Percentiles rank a stretch among this genome's conserved stretches.
These are phyloP conservation scores for Timema podura DNA, from an alignment of 2,888 invertebrate species.

Conservation along the genomic window DNA sequence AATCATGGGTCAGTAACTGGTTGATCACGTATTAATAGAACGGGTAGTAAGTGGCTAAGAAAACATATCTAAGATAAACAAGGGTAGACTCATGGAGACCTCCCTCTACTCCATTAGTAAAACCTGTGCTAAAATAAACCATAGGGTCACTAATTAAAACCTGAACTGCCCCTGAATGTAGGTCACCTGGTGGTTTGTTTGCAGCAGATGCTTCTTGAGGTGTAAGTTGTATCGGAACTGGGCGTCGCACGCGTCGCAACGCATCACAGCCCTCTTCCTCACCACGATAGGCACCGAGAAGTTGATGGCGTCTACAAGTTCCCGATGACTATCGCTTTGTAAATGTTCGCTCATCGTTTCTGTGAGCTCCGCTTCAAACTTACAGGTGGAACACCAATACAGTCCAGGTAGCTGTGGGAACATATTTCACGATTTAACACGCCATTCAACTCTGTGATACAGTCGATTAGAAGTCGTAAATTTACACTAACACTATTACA, in stretches of 20 bases:
- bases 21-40: too few species aligned
- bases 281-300: constrained; percentile 77
- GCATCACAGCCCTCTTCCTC: constrained; percentile 58
- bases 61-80: too few species aligned
- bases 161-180: constrained; percentile 34
- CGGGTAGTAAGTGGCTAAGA: too few species aligned
- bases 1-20: too few species aligned
- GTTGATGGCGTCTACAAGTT: constrained; percentile 70
- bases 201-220: constrained; percentile 57
- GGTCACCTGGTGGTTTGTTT: constrained; percentile 48
- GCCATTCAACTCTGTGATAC: too few species aligned
- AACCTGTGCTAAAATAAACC: too few species aligned
- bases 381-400: constrained; percentile 71
- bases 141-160: constrained; percentile 40
- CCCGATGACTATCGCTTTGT: constrained; percentile 61
- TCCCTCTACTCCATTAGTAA: too few species aligned
- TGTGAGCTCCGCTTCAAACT: constrained; percentile 60
- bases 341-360: constrained; percentile 66
- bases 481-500: too few species aligned
- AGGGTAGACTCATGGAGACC: too few species aligned
- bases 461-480: too few species aligned
- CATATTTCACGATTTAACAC: not conserved
- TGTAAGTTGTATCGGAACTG: constrained; percentile 73
- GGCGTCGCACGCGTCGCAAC: constrained; percentile 63
- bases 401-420: constrained; percentile 45